Conservation (phyloP, 1,140 invertebrate species). For the Drosophila fuyamai region DNA sequence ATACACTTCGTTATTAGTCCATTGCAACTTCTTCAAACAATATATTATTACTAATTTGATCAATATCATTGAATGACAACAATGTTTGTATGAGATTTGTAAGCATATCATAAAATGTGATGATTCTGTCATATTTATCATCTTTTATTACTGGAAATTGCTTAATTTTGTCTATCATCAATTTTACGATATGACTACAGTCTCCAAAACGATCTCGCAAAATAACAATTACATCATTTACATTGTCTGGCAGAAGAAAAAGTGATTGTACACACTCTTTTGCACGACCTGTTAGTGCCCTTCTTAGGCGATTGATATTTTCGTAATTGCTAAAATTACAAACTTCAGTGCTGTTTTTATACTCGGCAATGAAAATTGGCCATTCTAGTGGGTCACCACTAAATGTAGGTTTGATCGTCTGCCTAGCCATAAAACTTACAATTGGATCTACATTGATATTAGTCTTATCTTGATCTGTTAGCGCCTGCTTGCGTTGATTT, state of each 20-base stretch:
- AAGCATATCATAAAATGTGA: slow-evolving; percentile 17
- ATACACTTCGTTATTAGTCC: slow-evolving; percentile 9
- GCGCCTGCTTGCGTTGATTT: neutral
- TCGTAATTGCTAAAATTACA: slow-evolving; percentile 10
- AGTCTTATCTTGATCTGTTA: neutral
- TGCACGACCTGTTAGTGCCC: neutral
- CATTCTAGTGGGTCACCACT: slow-evolving; percentile 19
- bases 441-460: neutral
- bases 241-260: neutral
- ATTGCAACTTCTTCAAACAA: slow-evolving; percentile 28
- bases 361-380: slow-evolving; percentile 17
- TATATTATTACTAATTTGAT: slow-evolving; percentile 21
- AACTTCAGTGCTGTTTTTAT: neutral
- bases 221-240: slow-evolving; percentile 7
- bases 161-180: slow-evolving; percentile 15
- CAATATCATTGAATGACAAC: slow-evolving; percentile 3
- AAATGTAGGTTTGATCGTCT: slow-evolving; percentile 18
- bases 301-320: slow-evolving; percentile 21
- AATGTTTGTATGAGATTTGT: slow-evolving; percentile 24
- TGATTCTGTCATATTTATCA: slow-evolving; percentile 18
- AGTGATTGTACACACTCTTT: too few relatives aligned
- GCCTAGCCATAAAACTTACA: slow-evolving; percentile 11
- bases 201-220: neutral
- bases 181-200: slow-evolving; percentile 10
- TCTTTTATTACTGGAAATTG: slow-evolving; percentile 7